Evolutionary conservation across 2,113 vertebrate species (phyloP).

Genomic region (Phaetusa simplex): DNA sequence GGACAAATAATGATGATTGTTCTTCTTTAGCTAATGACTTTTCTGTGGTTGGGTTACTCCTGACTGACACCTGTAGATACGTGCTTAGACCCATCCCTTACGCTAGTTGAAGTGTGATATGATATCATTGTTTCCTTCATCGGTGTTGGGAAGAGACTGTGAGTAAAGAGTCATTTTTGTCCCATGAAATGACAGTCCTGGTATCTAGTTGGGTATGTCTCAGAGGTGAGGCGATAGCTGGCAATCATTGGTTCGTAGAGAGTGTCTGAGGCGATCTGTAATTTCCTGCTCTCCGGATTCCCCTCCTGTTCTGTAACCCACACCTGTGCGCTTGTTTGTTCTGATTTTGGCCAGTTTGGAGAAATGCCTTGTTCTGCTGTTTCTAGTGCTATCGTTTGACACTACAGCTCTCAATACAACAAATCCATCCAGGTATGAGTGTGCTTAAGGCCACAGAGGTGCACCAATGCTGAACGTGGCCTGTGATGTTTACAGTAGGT

Average conservation of each 20-base stretch:
- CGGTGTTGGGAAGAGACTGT: neutral
- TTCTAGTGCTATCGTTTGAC: neutral
- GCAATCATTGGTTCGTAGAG: neutral
- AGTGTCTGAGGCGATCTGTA: neutral
- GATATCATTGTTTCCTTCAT: neutral
- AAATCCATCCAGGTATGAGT: neutral
- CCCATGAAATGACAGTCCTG: neutral
- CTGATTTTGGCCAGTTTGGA: neutral
- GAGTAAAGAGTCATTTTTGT: neutral
- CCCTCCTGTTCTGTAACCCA: neutral
- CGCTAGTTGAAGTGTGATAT: neutral
- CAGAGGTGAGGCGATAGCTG: neutral
- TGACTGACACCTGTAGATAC: neutral
- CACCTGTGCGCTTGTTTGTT: neutral
- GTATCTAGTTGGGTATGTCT: neutral
- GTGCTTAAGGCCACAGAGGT: neutral
- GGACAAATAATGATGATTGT: neutral
- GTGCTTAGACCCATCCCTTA: neutral
- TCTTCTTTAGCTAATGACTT: neutral
- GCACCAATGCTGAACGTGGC: neutral
- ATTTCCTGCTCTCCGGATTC: constrained; percentile 16
- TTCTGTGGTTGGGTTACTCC: neutral
- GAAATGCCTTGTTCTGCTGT: neutral
- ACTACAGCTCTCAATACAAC: neutral
- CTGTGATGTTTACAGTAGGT: neutral